Evolutionary conservation across 2,797 vertebrate species (phyloP).

Genomic region (Phoxinus dragarum): DNA sequence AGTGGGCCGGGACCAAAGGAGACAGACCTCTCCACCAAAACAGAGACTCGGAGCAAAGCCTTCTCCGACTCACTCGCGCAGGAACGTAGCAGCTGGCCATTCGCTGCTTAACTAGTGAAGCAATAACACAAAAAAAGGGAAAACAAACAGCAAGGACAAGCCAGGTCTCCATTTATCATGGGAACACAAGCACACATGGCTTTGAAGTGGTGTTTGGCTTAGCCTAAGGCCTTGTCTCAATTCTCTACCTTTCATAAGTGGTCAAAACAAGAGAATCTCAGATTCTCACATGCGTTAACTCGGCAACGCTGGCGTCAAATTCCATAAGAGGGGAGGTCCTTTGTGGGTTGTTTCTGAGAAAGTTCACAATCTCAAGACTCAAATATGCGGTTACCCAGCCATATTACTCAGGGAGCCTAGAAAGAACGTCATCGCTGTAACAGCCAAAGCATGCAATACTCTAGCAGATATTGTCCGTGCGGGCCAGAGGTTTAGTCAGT

Average conservation of each 20-base stretch:
- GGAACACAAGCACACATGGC: constrained; percentile 55
- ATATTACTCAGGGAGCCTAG: constrained; percentile 32
- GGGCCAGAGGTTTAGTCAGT: constrained; percentile 34
- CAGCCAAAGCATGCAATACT: constrained; percentile 27
- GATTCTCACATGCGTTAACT: constrained; percentile 55
- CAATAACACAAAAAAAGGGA: not conserved
- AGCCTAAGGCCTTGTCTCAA: constrained; percentile 59
- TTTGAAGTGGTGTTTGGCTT: constrained; percentile 71
- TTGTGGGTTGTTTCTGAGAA: constrained; percentile 38
- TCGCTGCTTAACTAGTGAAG: constrained; percentile 38
- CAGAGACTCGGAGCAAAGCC: constrained; percentile 58
- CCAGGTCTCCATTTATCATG: constrained; percentile 63
- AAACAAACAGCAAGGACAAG: constrained; percentile 63
- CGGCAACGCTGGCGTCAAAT: constrained; percentile 39
- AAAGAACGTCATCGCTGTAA: constrained; percentile 35
- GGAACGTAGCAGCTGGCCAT: constrained; percentile 55
- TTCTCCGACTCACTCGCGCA: constrained; percentile 36
- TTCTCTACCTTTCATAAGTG: constrained; percentile 62
- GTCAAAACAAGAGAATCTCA: constrained; percentile 57
- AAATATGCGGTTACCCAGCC: constrained; percentile 35
- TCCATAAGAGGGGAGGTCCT: constrained; percentile 32
- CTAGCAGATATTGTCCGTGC: constrained; percentile 21
- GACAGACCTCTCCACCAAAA: constrained; percentile 64
- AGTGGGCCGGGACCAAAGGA: constrained; percentile 49
- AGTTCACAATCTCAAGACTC: constrained; percentile 42